Percentiles rank a stretch among this genome's conserved stretches.
Evolutionary conservation across 53 echinoderm and acorn worm genomes (phyloP).

Genomic region (Echinometra lucunter): DNA sequence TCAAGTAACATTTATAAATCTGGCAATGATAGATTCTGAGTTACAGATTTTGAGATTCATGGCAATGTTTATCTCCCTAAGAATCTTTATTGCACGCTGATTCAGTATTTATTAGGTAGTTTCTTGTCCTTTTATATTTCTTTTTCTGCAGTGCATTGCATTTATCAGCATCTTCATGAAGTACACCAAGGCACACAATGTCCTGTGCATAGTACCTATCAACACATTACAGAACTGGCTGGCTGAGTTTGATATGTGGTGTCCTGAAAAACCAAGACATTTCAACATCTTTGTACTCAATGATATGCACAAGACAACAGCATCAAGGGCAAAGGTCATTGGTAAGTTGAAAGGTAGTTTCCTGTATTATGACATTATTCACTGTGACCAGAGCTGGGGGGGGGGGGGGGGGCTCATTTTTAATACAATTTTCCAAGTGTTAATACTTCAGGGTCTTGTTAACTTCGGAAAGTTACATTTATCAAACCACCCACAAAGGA

Average conservation of each 20-base stretch:
- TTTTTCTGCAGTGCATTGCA: slow-evolving; percentile 72
- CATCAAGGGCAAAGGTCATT: slow-evolving; percentile 89
- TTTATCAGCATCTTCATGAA: slow-evolving; percentile 85
- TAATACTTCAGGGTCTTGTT: too few relatives aligned
- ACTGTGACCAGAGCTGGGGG: too few relatives aligned
- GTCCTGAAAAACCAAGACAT: slow-evolving; percentile 74
- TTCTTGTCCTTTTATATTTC: not conserved
- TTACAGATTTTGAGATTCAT: too few relatives aligned
- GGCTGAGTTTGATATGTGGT: slow-evolving; percentile 98
- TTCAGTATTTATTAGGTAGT: not conserved
- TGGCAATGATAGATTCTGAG: too few relatives aligned
- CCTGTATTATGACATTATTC: too few relatives aligned
- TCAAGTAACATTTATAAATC: too few relatives aligned
- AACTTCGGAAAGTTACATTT: too few relatives aligned
- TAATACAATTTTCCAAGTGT: too few relatives aligned
- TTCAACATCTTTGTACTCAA: slow-evolving; percentile 88
- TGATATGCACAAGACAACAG: slow-evolving; percentile 88
- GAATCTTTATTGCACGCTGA: not conserved
- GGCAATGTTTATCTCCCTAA: too few relatives aligned
- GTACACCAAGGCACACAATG: slow-evolving; percentile 84
- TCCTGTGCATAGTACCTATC: slow-evolving; percentile 94
- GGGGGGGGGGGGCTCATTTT: too few relatives aligned
- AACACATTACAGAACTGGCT: slow-evolving; percentile 99
- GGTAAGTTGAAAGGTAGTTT: slow-evolving; percentile 72
- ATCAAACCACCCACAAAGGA: not conserved